Conservation (phyloP, 1,140 invertebrate genomes). For the Popillia japonica region DNA sequence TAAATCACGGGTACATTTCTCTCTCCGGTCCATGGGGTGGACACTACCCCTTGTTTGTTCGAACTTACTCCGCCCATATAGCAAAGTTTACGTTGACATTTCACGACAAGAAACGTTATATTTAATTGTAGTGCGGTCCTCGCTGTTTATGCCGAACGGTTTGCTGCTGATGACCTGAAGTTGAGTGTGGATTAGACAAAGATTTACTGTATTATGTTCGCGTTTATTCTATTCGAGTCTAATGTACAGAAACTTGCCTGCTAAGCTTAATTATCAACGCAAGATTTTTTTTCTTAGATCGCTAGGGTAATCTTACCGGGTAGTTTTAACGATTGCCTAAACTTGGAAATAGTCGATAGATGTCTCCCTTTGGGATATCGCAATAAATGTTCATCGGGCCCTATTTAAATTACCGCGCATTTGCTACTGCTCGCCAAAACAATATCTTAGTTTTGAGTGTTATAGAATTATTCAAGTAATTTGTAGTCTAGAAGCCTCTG, state of each 20-base stretch:
- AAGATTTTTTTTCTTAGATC: neutral
- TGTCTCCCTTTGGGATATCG: neutral
- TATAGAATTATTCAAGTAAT: too few relatives aligned
- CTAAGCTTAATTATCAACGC: too few relatives aligned
- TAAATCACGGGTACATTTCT: conserved; percentile 48
- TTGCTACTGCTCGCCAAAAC: too few relatives aligned
- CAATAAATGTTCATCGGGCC: too few relatives aligned
- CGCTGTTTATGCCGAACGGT: neutral
- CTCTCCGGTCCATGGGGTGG: conserved; percentile 41
- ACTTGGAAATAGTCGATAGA: neutral
- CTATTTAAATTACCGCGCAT: too few relatives aligned
- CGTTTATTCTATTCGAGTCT: neutral
- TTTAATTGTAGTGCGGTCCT: conserved; percentile 23
- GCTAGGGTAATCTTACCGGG: neutral
- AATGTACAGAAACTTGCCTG: neutral
- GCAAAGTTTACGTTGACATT: conserved; percentile 43
- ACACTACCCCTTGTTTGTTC: conserved; percentile 44
- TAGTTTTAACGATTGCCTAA: neutral
- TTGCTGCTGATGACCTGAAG: neutral
- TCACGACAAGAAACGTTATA: conserved; percentile 36
- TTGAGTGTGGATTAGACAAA: neutral
- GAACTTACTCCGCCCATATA: conserved; percentile 39
- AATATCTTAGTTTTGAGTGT: too few relatives aligned
- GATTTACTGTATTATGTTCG: neutral
- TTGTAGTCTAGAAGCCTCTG: too few relatives aligned